Conservation (phyloP, 2,888 invertebrate species). For the Coelinius sp. region DNA sequence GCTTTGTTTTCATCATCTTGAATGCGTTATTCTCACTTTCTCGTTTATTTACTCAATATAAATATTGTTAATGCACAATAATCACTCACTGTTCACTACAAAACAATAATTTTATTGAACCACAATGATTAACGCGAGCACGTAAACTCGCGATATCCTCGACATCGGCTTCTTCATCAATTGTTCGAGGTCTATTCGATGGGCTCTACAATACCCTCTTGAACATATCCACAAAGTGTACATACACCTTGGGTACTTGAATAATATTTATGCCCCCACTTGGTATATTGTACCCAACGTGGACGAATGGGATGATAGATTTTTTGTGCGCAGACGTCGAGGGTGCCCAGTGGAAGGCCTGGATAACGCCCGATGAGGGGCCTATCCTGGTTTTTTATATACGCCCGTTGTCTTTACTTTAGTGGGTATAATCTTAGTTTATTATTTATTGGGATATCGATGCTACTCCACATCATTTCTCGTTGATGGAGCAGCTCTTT, state of each 20-base stretch:
- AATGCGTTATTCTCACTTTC: neutral
- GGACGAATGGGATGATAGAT: constrained; percentile 61
- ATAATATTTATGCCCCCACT: constrained; percentile 26
- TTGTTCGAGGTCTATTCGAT: constrained; percentile 6
- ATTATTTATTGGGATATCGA: constrained; percentile 41
- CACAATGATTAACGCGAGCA: constrained; percentile 34
- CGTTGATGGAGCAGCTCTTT: constrained; percentile 2
- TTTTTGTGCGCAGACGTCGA: constrained; percentile 46
- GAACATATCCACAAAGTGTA: neutral
- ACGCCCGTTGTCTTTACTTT: constrained; percentile 5
- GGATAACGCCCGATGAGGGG: constrained; percentile 12
- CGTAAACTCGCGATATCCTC: constrained; percentile 45
- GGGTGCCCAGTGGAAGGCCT: constrained; percentile 4
- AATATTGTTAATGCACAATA: neutral
- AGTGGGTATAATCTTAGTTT: constrained; percentile 32
- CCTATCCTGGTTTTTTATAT: neutral
- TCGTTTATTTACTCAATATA: neutral
- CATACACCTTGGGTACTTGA: neutral
- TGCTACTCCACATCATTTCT: constrained; percentile 44
- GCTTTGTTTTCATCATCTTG: constrained; percentile 75
- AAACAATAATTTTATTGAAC: neutral
- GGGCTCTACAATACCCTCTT: constrained; percentile 6
- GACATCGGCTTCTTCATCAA: constrained; percentile 37
- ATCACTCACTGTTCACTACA: neutral
- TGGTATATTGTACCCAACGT: constrained; percentile 56